Percentiles rank a stretch among this genome's conserved stretches.
Evolutionary conservation across 2,888 invertebrate species (phyloP).

Genomic region (Hylaea fasciaria): DNA sequence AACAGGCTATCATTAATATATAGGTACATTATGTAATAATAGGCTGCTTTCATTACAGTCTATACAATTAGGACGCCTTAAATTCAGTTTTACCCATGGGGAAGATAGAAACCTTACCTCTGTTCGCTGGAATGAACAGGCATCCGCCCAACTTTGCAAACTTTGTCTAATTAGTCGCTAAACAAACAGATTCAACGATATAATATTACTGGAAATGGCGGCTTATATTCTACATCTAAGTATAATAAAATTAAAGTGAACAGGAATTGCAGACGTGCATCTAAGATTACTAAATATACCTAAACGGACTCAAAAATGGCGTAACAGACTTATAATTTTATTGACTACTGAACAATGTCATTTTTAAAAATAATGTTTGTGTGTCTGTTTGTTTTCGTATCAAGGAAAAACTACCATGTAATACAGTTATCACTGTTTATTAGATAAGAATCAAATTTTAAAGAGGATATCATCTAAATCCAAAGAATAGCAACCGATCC

Average conservation of each 20-base stretch:
- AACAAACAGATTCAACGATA: slow-evolving; percentile 59
- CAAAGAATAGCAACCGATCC: too few species aligned
- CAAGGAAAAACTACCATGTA: background rate
- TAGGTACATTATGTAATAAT: too few species aligned
- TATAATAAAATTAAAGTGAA: too few species aligned
- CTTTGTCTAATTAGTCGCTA: slow-evolving; percentile 70
- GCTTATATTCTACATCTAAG: too few species aligned
- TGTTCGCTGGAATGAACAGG: slow-evolving; percentile 51
- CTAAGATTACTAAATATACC: too few species aligned
- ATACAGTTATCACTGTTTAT: background rate
- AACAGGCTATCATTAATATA: background rate
- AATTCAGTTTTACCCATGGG: slow-evolving; percentile 46
- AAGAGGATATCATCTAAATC: too few species aligned
- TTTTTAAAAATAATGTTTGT: too few species aligned
- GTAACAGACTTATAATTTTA: too few species aligned
- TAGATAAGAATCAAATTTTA: too few species aligned
- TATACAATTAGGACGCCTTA: slow-evolving; percentile 1
- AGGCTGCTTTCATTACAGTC: background rate
- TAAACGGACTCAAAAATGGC: too few species aligned
- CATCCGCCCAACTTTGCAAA: slow-evolving; percentile 58
- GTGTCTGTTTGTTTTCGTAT: background rate
- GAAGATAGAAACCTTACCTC: slow-evolving; percentile 56
- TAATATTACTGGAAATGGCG: slow-evolving; percentile 48
- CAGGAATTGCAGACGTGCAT: too few species aligned
- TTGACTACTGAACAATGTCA: too few species aligned